phyloP scores from a whole-genome alignment of 2,797 vertebrate species.

The Scolopax bukidnonensis region DNA sequence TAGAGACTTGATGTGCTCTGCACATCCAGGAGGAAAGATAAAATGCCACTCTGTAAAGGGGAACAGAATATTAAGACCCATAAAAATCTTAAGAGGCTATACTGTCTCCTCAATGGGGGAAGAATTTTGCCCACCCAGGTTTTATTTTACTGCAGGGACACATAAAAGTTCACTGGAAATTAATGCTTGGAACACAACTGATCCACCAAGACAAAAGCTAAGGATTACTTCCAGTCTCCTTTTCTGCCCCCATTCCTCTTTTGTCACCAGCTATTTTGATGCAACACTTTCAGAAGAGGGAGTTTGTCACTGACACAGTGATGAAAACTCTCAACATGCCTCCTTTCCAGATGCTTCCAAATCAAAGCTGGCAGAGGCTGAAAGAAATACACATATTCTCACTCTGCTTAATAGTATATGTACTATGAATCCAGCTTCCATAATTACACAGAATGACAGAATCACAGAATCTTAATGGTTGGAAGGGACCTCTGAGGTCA shows the following conservation, averaged over 20 bases:
- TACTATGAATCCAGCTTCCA: neutral
- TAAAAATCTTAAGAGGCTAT: slow-evolving; percentile 65
- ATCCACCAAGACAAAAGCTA: slow-evolving; percentile 10
- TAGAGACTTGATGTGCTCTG: slow-evolving; percentile 58
- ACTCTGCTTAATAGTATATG: neutral
- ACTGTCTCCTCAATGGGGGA: slow-evolving; percentile 11
- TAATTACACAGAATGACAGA: neutral
- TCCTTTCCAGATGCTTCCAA: neutral
- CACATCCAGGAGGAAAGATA: slow-evolving; percentile 52
- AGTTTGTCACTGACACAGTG: neutral
- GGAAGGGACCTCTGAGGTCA: too few relatives aligned
- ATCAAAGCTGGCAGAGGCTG: neutral
- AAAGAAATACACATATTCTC: neutral
- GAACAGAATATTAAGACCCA: slow-evolving; percentile 64
- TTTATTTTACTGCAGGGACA: slow-evolving; percentile 62
- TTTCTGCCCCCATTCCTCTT: neutral
- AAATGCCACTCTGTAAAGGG: slow-evolving; percentile 55
- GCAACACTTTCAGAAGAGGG: neutral
- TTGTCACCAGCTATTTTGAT: slow-evolving; percentile 12
- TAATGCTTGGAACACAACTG: slow-evolving; percentile 25
- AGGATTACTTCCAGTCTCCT: neutral
- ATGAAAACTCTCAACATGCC: neutral
- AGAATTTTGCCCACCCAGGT: slow-evolving; percentile 74
- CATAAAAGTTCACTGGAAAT: slow-evolving; percentile 37
- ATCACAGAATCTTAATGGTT: too few relatives aligned